Evolutionary conservation across 2,113 vertebrate species (phyloP), one percentile per base, ranked within the genome.

Genomic region (Emydocephalus ijimae): DNA sequence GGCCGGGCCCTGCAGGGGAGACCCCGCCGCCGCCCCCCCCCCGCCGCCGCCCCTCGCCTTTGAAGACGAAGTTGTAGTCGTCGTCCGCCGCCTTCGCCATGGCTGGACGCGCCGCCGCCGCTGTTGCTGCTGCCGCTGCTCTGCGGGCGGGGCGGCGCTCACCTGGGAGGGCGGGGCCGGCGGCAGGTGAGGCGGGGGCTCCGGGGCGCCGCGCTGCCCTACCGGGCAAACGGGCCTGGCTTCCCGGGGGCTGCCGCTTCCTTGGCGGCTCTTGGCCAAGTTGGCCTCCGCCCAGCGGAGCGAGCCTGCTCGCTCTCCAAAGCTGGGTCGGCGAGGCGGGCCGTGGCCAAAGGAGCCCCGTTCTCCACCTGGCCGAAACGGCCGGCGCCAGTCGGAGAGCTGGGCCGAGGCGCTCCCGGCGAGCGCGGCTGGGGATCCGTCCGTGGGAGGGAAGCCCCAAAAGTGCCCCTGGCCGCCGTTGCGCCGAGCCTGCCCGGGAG

Each of bases 41-140:
- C n/a, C n/a, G n/a, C n/a, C 5, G 5, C 24, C 4, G 20, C 5
- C 5, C 94, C 98, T 98, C 96, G 99, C 99, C 99, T 97, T 99
- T 99, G 96, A 99, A 99, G 95, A 99, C 99, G 93, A 99, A 99
- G 97, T 99, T 99, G 95, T 99, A 99, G 92, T 98, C 98, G 21
- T 98, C 98, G 89, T 99, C 98, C 43, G 54, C 96, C 61, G 48
- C 48, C 48, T 14, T n/a, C 61, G 61, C 61, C 61, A 64, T 64
- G 26, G 61, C 61, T 64, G 61, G 61, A n/a, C 3, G 26, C 10
- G 29, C 61, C 24, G 59, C 59, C 2, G 56, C 20, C 0, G 57
- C 57, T 0, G 23, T 24, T 1, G 57, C 57, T 3, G 55, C 55
- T 2, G 26, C 74, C 34, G 48, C 48, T 50, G 8, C 8, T 50